Conservation (phyloP, 2,888 invertebrate genomes). For the Euzophera pinguis region DNA sequence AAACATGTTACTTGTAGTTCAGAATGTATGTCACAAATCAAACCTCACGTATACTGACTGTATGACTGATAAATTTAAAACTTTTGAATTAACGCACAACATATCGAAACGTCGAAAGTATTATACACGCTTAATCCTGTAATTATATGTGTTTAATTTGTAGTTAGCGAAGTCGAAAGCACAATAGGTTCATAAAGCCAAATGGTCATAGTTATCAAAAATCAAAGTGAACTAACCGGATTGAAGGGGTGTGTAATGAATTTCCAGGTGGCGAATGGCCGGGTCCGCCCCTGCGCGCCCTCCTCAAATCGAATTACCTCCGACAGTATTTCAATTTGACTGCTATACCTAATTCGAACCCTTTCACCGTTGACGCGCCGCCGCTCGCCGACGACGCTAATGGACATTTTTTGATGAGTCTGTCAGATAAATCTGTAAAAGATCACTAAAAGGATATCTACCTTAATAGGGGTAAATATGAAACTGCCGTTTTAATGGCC, state of each 20-base stretch:
- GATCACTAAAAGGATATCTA: neutral
- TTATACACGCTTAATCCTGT: too few relatives aligned
- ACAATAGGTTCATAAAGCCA: neutral
- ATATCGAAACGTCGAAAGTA: too few relatives aligned
- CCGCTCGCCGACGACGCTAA: neutral
- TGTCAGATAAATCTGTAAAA: neutral
- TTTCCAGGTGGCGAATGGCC: neutral
- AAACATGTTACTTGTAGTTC: too few relatives aligned
- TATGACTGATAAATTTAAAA: too few relatives aligned
- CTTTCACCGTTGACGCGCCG: conserved; percentile 21
- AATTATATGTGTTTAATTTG: too few relatives aligned
- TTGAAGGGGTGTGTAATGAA: conserved; percentile 8
- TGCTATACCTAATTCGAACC: conserved; percentile 63
- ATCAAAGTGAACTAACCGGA: conserved; percentile 1
- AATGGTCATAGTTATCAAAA: neutral
- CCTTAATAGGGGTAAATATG: too few relatives aligned
- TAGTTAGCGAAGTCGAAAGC: too few relatives aligned
- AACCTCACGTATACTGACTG: too few relatives aligned
- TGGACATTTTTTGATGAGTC: conserved; percentile 10
- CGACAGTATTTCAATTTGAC: conserved; percentile 70
- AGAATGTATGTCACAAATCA: too few relatives aligned
- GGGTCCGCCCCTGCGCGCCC: conserved; percentile 48
- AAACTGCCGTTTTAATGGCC: too few relatives aligned
- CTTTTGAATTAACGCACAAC: too few relatives aligned
- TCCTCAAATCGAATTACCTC: conserved; percentile 67